These are phyloP conservation scores for Dynastes maya DNA, from an alignment of 2,888 invertebrate genomes.

Conservation along the genomic window DNA sequence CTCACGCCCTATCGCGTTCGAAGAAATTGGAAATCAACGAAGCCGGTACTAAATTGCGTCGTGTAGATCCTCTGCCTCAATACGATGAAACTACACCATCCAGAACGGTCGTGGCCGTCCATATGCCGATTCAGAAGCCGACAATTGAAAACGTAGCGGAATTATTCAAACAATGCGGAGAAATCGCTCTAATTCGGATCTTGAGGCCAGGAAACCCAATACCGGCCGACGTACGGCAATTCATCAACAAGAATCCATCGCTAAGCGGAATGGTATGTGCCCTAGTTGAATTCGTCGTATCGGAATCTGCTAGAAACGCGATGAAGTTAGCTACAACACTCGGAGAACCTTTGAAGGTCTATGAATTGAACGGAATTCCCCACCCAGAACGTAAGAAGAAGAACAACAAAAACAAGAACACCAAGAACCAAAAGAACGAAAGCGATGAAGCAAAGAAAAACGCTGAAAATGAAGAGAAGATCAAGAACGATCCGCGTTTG, in stretches of 20 bases:
- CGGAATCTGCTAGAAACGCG: slow-evolving; percentile 88
- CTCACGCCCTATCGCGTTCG: slow-evolving; percentile 85
- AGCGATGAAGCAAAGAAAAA: slow-evolving; percentile 66
- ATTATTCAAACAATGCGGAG: slow-evolving; percentile 90
- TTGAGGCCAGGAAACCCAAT: slow-evolving; percentile 91
- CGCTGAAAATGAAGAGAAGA: slow-evolving; percentile 72
- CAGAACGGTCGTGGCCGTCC: slow-evolving; percentile 90
- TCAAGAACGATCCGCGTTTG: slow-evolving; percentile 67
- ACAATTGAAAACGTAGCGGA: slow-evolving; percentile 94
- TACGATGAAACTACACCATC: slow-evolving; percentile 95
- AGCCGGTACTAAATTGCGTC: slow-evolving; percentile 89
- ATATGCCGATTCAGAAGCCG: slow-evolving; percentile 88
- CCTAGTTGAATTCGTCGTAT: slow-evolving; percentile 91
- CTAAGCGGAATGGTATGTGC: slow-evolving; percentile 90
- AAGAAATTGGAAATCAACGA: slow-evolving; percentile 91
- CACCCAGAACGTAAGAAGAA: slow-evolving; percentile 84
- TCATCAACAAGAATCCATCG: slow-evolving; percentile 92
- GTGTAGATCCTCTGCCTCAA: slow-evolving; percentile 88
- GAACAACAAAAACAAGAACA: slow-evolving; percentile 75
- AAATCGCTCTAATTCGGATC: slow-evolving; percentile 90
- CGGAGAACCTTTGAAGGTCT: slow-evolving; percentile 78
- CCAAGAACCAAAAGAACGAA: slow-evolving; percentile 70
- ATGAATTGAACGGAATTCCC: slow-evolving; percentile 82
- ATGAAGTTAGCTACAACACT: slow-evolving; percentile 78
- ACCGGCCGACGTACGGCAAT: slow-evolving; percentile 92